Conservation (phyloP, 1,140 invertebrate genomes). For the Gryon sp. region DNA sequence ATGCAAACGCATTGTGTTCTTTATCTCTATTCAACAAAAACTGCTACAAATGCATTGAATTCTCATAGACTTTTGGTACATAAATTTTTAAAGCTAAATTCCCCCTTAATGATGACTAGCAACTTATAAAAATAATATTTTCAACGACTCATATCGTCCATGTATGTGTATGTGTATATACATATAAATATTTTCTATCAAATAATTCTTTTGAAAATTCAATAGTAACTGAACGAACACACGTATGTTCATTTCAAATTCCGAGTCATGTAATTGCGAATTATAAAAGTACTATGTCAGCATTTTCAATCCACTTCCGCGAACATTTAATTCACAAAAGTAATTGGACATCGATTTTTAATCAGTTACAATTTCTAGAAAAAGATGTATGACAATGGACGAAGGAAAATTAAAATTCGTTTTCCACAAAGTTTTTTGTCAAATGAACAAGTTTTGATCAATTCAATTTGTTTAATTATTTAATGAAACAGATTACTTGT, state of each 20-base stretch:
- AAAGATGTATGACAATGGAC: background rate
- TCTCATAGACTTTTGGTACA: slow-evolving; percentile 15
- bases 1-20: slow-evolving; percentile 37
- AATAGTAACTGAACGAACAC: no score
- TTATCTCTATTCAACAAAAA: slow-evolving; percentile 31
- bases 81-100: slow-evolving; percentile 11
- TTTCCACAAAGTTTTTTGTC: no score
- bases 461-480: no score
- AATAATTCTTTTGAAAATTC: no score
- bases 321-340: background rate
- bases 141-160: no score
- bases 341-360: slow-evolving; percentile 4
- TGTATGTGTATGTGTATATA: no score
- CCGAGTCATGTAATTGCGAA: background rate
- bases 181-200: no score
- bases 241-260: background rate
- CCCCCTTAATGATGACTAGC: slow-evolving; percentile 21
- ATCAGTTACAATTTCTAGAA: slow-evolving; percentile 6
- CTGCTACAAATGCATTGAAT: slow-evolving; percentile 34
- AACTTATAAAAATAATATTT: no score
- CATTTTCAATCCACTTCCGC: background rate
- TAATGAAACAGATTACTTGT: no score
- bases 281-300: background rate
- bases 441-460: no score
- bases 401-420: slow-evolving; percentile 1